phyloP scores from a whole-genome alignment of 2,888 invertebrate genomes.

The Phanerotoma sp. region DNA sequence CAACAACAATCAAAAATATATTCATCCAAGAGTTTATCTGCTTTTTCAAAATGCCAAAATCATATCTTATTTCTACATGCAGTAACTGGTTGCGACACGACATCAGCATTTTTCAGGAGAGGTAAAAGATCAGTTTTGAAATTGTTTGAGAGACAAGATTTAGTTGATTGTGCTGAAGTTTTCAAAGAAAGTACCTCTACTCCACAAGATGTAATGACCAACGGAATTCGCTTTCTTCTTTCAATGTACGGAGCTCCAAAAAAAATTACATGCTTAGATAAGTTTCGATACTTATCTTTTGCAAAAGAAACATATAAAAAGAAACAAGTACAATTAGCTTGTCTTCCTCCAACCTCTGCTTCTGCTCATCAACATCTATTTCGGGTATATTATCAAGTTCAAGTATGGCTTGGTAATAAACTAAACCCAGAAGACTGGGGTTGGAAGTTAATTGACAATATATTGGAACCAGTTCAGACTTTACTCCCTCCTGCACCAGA shows the following conservation, averaged over 20 bases:
- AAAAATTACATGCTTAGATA: conserved; percentile 35
- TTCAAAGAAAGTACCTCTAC: conserved; percentile 35
- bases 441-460: conserved; percentile 37
- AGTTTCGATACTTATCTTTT: conserved; percentile 38
- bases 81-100: conserved; percentile 35
- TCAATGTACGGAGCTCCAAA: conserved; percentile 38
- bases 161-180: conserved; percentile 25
- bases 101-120: conserved; percentile 34
- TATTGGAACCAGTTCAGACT: conserved; percentile 27
- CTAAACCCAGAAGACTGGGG: conserved; percentile 38
- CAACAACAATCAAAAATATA: conserved; percentile 33
- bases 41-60: conserved; percentile 35
- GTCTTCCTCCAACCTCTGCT: conserved; percentile 35
- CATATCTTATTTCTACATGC: conserved; percentile 4
- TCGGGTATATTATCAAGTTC: conserved; percentile 40
- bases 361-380: conserved; percentile 41
- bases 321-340: conserved; percentile 32
- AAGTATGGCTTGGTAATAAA: conserved; percentile 36
- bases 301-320: conserved; percentile 34
- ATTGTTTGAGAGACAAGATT: conserved; percentile 25
- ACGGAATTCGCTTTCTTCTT: conserved; percentile 42
- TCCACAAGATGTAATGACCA: conserved; percentile 32
- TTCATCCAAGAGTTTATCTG: conserved; percentile 35
- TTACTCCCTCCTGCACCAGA: conserved; percentile 34
- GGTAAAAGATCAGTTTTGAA: conserved; percentile 36